Evolutionary conservation across 2,888 invertebrate species (phyloP).

Genomic region (Hedychridium roseum): DNA sequence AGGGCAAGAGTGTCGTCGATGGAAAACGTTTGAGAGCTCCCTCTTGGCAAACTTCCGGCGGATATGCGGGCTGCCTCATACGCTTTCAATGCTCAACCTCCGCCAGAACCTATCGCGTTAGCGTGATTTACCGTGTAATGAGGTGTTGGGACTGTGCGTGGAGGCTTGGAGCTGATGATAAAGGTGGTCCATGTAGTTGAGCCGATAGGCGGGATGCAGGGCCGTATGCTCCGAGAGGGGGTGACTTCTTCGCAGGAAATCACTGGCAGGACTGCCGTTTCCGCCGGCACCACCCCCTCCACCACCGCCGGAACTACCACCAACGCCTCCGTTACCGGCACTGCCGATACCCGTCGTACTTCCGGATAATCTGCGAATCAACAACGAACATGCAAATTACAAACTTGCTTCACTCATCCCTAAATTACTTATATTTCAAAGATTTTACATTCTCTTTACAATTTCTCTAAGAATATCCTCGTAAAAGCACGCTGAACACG

Average conservation of each 20-base stretch:
- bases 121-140: slow-evolving; percentile 74
- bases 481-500: no score
- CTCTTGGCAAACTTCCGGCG: slow-evolving; percentile 42
- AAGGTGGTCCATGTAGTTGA: slow-evolving; percentile 82
- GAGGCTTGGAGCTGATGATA: slow-evolving; percentile 76
- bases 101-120: neutral
- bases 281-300: slow-evolving; percentile 66
- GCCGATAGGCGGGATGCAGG: slow-evolving; percentile 76
- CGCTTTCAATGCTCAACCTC: neutral
- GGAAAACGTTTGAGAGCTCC: neutral
- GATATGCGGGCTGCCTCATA: slow-evolving; percentile 59
- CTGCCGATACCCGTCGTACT: slow-evolving; percentile 55
- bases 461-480: no score
- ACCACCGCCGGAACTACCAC: slow-evolving; percentile 56
- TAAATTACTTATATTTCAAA: no score
- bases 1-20: slow-evolving; percentile 4
- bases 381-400: slow-evolving; percentile 4
- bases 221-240: slow-evolving; percentile 71
- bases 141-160: slow-evolving; percentile 70
- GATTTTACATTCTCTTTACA: no score
- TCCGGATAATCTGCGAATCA: slow-evolving; percentile 52
- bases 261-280: slow-evolving; percentile 70
- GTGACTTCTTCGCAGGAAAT: slow-evolving; percentile 70
- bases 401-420: neutral
- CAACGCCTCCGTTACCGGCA: slow-evolving; percentile 39